Evolutionary conservation across 1,140 invertebrate species (phyloP).

Genomic region (Drosophila parabipectinata): DNA sequence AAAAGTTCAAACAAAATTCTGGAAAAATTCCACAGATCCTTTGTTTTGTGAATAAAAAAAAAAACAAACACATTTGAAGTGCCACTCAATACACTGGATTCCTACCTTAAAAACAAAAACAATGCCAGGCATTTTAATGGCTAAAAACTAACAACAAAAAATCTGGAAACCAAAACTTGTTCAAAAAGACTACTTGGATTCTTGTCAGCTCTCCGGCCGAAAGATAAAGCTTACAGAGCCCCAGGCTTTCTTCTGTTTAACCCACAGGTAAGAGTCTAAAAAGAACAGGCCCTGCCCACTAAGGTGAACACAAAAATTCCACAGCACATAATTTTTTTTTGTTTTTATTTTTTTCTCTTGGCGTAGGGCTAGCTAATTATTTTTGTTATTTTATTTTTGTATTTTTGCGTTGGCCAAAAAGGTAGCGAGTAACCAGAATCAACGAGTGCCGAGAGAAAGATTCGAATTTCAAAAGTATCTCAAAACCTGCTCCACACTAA

Average conservation of each 20-base stretch:
- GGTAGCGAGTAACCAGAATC: constrained; percentile 50
- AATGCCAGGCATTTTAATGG: constrained; percentile 23
- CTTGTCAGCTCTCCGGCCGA: constrained; percentile 47
- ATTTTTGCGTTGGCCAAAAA: constrained; percentile 75
- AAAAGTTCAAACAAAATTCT: background rate
- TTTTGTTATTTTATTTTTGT: constrained; percentile 46
- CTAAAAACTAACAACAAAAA: constrained; percentile 32
- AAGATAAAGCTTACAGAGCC: constrained; percentile 35
- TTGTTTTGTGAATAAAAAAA: background rate
- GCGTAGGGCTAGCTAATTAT: constrained; percentile 72
- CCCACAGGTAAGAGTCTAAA: constrained; percentile 61
- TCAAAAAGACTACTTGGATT: constrained; percentile 63
- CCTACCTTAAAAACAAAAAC: constrained; percentile 23
- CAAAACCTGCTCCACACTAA: constrained; percentile 36
- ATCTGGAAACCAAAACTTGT: constrained; percentile 52
- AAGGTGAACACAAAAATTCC: constrained; percentile 40
- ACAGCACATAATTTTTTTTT: constrained; percentile 21
- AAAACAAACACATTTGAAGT: constrained; percentile 39
- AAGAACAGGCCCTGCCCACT: constrained; percentile 52
- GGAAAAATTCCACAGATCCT: constrained; percentile 4
- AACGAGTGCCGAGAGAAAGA: constrained; percentile 55
- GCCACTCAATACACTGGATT: constrained; percentile 7
- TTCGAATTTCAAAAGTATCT: constrained; percentile 17
- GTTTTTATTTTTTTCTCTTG: constrained; percentile 16
- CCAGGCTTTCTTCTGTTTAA: constrained; percentile 59